Conservation (phyloP, 1,140 invertebrate species). For the Plectrocnemia conspersa region DNA sequence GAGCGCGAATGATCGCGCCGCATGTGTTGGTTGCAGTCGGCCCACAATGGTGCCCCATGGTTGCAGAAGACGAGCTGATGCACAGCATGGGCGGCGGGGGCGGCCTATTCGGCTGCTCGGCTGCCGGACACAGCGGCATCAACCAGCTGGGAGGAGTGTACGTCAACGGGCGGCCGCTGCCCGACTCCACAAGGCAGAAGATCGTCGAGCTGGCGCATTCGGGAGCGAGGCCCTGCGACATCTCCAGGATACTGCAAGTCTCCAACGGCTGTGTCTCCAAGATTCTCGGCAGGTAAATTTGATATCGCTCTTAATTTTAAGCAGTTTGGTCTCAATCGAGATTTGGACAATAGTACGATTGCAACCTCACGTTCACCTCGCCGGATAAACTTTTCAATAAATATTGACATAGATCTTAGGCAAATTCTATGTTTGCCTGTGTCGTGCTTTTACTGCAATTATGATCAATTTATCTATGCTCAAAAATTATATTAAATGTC, state of each 20-base stretch:
- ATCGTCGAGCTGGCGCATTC: conserved; percentile 97
- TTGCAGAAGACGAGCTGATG: conserved; percentile 49
- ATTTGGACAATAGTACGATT: no score
- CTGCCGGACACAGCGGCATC: conserved; percentile 90
- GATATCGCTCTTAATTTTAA: no score
- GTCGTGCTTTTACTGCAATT: no score
- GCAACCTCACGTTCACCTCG: no score
- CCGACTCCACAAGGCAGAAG: conserved; percentile 94
- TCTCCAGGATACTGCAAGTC: conserved; percentile 93
- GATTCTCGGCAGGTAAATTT: conserved; percentile 83
- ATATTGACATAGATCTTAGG: no score
- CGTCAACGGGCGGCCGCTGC: conserved; percentile 94
- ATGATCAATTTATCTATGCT: no score
- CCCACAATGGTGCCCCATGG: conserved; percentile 33
- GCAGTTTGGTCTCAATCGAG: no score
- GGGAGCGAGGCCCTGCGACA: conserved; percentile 96
- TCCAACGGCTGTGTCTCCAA: conserved; percentile 95
- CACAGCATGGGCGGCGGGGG: conserved; percentile 50
- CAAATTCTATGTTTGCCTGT: no score
- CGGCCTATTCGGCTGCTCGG: conserved; percentile 69
- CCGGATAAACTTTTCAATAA: no score
- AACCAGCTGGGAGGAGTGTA: conserved; percentile 98
- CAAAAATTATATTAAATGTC: no score
- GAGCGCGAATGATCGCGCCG: neutral
- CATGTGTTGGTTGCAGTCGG: conserved; percentile 29